These are phyloP conservation scores for Lasioglossum oenotherae DNA, from an alignment of 2,888 invertebrate genomes.

Conservation along the genomic window DNA sequence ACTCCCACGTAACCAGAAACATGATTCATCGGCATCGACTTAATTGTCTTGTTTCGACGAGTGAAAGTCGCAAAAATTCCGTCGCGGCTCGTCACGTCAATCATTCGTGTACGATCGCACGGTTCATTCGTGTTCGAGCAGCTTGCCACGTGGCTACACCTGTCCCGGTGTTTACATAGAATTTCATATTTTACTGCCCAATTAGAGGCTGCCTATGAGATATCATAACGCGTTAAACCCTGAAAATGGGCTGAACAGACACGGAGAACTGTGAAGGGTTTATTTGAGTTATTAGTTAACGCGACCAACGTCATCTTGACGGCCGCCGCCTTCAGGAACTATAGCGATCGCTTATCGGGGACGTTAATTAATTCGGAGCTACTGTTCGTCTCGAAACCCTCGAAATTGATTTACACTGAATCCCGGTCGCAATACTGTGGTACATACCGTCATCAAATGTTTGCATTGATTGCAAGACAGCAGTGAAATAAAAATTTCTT, in stretches of 20 bases:
- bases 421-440: background rate
- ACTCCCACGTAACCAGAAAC: constrained; percentile 69
- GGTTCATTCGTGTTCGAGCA: background rate
- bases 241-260: background rate
- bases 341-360: background rate
- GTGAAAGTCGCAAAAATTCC: constrained; percentile 49
- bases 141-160: background rate
- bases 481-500: too few species aligned
- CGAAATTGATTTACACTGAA: background rate
- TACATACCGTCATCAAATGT: too few species aligned
- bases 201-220: constrained; percentile 44
- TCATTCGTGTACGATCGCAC: background rate
- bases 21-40: constrained; percentile 59
- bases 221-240: constrained; percentile 27
- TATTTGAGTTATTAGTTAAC: constrained; percentile 68
- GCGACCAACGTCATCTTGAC: constrained; percentile 2
- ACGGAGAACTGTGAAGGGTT: constrained; percentile 12
- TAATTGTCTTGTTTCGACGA: constrained; percentile 59
- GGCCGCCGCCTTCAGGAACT: background rate
- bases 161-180: constrained; percentile 9
- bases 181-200: constrained; percentile 42
- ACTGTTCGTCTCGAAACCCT: background rate
- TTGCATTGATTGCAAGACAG: too few species aligned
- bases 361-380: constrained; percentile 31
- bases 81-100: background rate